Conservation (phyloP, 2,797 vertebrate species). For the Epinephelus coioides region DNA sequence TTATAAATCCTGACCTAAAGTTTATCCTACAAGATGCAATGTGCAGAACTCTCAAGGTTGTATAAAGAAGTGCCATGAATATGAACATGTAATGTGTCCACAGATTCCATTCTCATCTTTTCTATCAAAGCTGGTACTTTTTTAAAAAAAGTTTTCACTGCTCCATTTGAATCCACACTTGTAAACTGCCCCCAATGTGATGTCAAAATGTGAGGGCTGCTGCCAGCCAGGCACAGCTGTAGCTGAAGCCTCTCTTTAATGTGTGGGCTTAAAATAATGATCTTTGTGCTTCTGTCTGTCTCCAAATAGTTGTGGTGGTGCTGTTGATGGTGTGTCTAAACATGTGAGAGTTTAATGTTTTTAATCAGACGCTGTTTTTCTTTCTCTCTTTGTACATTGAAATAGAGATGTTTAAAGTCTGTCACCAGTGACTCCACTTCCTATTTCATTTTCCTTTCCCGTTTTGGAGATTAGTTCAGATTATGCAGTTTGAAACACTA, state of each 20-base stretch:
- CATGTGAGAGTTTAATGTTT: too few species aligned
- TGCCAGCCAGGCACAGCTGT: neutral
- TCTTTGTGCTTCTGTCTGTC: conserved; percentile 12
- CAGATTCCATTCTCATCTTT: neutral
- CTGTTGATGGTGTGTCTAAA: too few species aligned
- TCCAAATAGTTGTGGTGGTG: conserved; percentile 8
- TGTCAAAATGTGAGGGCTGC: neutral
- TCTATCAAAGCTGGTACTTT: too few species aligned
- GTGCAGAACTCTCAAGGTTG: neutral
- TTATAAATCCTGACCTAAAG: neutral
- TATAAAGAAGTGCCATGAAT: neutral
- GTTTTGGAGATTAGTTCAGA: neutral
- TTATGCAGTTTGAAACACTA: conserved; percentile 6
- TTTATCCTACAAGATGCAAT: neutral
- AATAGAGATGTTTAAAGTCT: conserved; percentile 17
- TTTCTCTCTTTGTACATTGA: conserved; percentile 4
- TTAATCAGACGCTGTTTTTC: neutral
- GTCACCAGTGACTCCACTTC: neutral
- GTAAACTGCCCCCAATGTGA: neutral
- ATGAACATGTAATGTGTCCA: neutral
- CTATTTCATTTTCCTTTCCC: neutral
- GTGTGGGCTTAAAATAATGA: conserved; percentile 1
- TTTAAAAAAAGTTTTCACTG: too few species aligned
- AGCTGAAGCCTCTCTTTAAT: conserved; percentile 6
- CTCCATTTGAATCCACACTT: neutral